Percentiles rank a stretch among this genome's conserved stretches.
phyloP scores from a whole-genome alignment of 2,888 invertebrate genomes.

The Colostygia pectinataria region DNA sequence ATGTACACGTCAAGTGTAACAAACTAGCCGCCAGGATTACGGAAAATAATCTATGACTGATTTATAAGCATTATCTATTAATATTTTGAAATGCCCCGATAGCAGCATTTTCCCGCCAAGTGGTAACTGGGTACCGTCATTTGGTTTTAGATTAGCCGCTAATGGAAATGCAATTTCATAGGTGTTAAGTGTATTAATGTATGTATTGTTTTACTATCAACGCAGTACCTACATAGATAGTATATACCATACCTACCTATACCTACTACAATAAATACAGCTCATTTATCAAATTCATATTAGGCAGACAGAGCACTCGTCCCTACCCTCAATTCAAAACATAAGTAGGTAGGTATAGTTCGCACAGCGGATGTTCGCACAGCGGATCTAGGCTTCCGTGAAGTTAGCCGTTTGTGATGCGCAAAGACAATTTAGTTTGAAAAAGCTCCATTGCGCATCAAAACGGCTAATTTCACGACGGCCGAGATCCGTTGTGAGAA shows the following conservation, averaged over 20 bases:
- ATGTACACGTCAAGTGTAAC: slow-evolving; percentile 45
- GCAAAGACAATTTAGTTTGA: no score
- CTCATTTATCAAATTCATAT: slow-evolving; percentile 40
- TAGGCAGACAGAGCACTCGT: slow-evolving; percentile 41
- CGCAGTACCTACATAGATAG: slow-evolving; percentile 1
- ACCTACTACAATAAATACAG: slow-evolving; percentile 14
- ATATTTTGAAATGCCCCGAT: slow-evolving; percentile 36
- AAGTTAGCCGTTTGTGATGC: no score
- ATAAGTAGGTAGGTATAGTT: no score
- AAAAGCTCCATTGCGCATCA: no score
- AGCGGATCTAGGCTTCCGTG: no score
- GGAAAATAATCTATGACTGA: slow-evolving; percentile 33
- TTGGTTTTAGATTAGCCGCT: slow-evolving; percentile 32
- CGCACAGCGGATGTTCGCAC: no score
- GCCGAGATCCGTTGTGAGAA: no score
- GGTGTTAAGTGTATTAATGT: no score
- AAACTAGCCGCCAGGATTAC: slow-evolving; percentile 24
- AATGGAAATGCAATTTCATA: slow-evolving; percentile 35
- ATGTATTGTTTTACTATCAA: slow-evolving; percentile 4
- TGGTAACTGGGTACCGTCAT: slow-evolving; percentile 30
- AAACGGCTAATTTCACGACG: no score
- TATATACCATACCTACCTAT: no score
- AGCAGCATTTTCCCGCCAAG: slow-evolving; percentile 23
- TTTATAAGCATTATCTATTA: slow-evolving; percentile 37
- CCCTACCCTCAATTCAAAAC: slow-evolving; percentile 44